These are phyloP conservation scores for Hydrolagus colliei DNA, from an alignment of 2,797 vertebrate species.

Conservation along the genomic window DNA sequence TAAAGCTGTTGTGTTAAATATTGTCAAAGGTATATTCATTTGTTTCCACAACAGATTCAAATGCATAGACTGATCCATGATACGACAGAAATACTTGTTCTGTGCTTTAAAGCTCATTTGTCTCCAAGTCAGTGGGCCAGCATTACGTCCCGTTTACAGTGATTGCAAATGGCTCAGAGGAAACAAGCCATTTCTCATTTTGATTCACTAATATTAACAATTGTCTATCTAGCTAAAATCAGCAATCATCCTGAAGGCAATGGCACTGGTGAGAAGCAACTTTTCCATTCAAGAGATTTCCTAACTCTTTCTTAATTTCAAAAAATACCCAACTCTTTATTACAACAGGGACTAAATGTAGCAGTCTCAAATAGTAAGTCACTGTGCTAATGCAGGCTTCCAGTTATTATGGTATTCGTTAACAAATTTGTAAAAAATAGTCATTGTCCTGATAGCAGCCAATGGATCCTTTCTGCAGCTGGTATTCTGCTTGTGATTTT, in stretches of 20 bases:
- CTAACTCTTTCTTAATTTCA: background rate
- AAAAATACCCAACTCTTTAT: background rate
- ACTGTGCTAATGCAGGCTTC: too few species aligned
- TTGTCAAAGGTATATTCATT: background rate
- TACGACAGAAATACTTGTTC: constrained; percentile 22
- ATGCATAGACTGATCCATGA: background rate
- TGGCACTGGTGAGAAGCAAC: background rate
- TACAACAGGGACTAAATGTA: too few species aligned
- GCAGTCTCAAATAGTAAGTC: too few species aligned
- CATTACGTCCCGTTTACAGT: background rate
- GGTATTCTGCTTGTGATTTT: too few species aligned
- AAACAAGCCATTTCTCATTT: constrained; percentile 17
- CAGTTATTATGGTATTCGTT: too few species aligned
- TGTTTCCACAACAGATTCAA: background rate
- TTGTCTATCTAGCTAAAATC: too few species aligned
- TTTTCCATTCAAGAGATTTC: background rate
- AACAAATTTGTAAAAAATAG: too few species aligned
- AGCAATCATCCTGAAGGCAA: background rate
- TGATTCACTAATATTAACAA: too few species aligned
- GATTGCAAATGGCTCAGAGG: constrained; percentile 6
- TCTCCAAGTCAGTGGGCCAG: background rate
- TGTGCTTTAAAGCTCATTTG: constrained; percentile 25
- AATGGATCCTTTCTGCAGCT: too few species aligned
- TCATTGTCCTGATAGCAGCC: too few species aligned
- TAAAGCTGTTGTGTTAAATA: background rate